phyloP scores from a whole-genome alignment of 1,140 invertebrate genomes.

The Samia ricini region DNA sequence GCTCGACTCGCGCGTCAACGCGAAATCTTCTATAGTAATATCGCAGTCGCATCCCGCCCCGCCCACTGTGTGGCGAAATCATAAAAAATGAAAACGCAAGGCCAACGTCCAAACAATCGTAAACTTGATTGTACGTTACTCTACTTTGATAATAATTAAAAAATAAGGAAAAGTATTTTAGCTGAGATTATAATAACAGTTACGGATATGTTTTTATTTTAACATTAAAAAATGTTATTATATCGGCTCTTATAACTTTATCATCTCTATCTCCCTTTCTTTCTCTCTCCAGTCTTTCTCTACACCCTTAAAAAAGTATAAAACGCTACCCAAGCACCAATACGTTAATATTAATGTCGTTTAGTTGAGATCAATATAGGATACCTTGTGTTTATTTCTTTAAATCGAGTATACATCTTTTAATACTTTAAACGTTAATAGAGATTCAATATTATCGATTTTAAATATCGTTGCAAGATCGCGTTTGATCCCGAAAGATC shows the following conservation, averaged over 20 bases:
- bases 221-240: too few species aligned
- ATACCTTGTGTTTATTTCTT: conserved; percentile 28
- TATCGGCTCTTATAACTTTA: not conserved
- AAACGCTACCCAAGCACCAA: conserved; percentile 46
- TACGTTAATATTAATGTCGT: conserved; percentile 23
- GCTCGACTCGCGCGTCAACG: too few species aligned
- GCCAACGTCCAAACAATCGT: too few species aligned
- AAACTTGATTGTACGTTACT: too few species aligned
- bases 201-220: too few species aligned
- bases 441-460: conserved; percentile 20
- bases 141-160: too few species aligned
- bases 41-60: too few species aligned
- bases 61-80: too few species aligned
- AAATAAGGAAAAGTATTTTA: too few species aligned
- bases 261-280: not conserved
- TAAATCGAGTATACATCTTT: conserved; percentile 10
- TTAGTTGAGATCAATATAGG: conserved; percentile 44
- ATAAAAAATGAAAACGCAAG: too few species aligned
- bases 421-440: conserved; percentile 9
- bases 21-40: too few species aligned
- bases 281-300: not conserved
- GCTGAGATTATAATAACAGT: too few species aligned
- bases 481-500: not conserved
- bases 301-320: conserved; percentile 18
- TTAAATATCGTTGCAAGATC: not conserved